A percentile compares a stretch with the other conserved stretches of the same genome.
These are phyloP conservation scores for Ceratotherium simum DNA, from an alignment of 2,113 vertebrate species.

Conservation along the genomic window DNA sequence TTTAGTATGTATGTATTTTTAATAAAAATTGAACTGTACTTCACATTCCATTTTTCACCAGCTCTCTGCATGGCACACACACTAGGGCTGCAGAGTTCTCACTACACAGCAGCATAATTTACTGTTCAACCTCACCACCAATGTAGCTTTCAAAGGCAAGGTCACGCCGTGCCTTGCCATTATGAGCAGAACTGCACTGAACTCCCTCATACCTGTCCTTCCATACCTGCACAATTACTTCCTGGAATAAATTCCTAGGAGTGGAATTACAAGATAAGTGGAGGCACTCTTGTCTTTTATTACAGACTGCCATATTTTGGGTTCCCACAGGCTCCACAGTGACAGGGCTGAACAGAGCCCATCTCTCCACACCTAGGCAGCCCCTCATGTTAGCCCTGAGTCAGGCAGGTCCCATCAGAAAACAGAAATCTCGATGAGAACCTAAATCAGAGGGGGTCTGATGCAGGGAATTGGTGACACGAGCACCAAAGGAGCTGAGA, in stretches of 20 bases:
- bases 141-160: not conserved
- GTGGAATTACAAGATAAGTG: not conserved
- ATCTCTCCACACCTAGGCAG: fast-evolving
- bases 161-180: not conserved
- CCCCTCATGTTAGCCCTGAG: fast-evolving
- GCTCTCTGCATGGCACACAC: too few species aligned
- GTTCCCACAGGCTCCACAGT: not conserved
- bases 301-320: not conserved
- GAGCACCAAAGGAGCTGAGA: not conserved
- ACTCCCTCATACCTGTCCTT: not conserved
- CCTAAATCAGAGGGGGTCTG: not conserved
- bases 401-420: not conserved
- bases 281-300: not conserved
- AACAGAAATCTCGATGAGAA: not conserved
- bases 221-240: not conserved
- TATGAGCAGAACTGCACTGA: not conserved
- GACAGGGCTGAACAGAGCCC: not conserved
- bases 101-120: not conserved
- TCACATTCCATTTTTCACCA: not conserved
- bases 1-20: not conserved
- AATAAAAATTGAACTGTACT: not conserved
- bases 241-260: not conserved
- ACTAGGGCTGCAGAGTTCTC: not conserved
- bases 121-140: not conserved
- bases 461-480: not conserved